A percentile compares a stretch with the other conserved stretches of the same genome.
Conservation (phyloP, 92 coral and sea anemone species). For the Siderastrea radians region DNA sequence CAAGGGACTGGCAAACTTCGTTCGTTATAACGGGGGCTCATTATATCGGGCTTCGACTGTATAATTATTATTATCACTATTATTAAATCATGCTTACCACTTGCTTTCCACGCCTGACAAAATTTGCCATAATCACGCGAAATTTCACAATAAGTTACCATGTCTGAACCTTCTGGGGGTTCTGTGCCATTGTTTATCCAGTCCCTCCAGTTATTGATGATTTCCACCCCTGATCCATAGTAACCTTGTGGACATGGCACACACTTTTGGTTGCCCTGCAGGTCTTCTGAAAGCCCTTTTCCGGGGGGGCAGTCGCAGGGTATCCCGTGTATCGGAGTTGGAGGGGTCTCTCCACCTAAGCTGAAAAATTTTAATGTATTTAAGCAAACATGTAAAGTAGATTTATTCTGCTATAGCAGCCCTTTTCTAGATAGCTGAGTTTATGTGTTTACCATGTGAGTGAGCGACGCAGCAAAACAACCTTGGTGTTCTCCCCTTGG, state of each 20-base stretch:
- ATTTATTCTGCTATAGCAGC: too few relatives aligned
- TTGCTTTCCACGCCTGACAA: slow-evolving; percentile 82
- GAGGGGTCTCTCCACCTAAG: background rate
- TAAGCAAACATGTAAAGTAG: too few relatives aligned
- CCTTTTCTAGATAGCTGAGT: too few relatives aligned
- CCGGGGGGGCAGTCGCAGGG: slow-evolving; percentile 85
- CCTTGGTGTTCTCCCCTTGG: too few relatives aligned
- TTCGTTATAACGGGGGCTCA: too few relatives aligned
- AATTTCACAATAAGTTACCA: slow-evolving; percentile 77
- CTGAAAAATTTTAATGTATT: slow-evolving; percentile 18
- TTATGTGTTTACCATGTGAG: too few relatives aligned
- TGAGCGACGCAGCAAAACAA: too few relatives aligned
- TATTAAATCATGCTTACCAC: too few relatives aligned
- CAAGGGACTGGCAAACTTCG: too few relatives aligned
- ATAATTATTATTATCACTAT: too few relatives aligned
- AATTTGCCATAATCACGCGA: slow-evolving; percentile 60
- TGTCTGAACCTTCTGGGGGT: slow-evolving; percentile 78
- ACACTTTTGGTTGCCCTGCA: slow-evolving; percentile 6
- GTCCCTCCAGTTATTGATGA: slow-evolving; percentile 75
- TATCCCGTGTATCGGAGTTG: background rate
- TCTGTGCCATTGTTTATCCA: slow-evolving; percentile 83
- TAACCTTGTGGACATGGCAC: slow-evolving; percentile 49
- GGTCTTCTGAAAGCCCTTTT: slow-evolving; percentile 46
- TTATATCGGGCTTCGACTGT: too few relatives aligned
- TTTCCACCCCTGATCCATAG: slow-evolving; percentile 84